Conservation (phyloP, 2,113 vertebrate species). For the Barbus barbus region DNA sequence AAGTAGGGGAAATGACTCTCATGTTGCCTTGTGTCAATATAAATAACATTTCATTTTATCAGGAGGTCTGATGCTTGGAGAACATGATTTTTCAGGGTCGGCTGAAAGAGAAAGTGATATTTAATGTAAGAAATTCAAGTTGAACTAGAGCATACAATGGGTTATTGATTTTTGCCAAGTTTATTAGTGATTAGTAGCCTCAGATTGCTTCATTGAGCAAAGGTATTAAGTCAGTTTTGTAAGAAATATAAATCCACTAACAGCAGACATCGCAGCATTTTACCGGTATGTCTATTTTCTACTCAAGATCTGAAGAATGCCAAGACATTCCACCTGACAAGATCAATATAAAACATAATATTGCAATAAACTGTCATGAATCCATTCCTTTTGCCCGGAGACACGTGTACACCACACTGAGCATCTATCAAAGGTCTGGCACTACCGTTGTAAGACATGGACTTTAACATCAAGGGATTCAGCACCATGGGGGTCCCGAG, state of each 20-base stretch:
- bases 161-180: conserved; percentile 27
- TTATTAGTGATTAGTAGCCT: neutral
- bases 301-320: neutral
- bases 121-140: conserved; percentile 14
- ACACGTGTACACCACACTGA: neutral
- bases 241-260: neutral
- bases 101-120: conserved; percentile 2
- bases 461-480: neutral
- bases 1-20: conserved; percentile 31
- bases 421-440: conserved; percentile 9
- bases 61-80: neutral
- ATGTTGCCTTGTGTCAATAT: conserved; percentile 36
- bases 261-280: neutral
- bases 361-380: neutral
- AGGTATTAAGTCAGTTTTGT: neutral
- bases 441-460: neutral
- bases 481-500: neutral
- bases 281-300: neutral
- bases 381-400: neutral
- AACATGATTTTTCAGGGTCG: neutral
- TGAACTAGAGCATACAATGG: neutral
- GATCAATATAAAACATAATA: neutral
- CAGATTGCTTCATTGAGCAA: conserved; percentile 10
- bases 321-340: neutral
- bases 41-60: conserved; percentile 17